Evolutionary conservation across 2,797 vertebrate species (phyloP).

Genomic region (Fundulus diaphanus): DNA sequence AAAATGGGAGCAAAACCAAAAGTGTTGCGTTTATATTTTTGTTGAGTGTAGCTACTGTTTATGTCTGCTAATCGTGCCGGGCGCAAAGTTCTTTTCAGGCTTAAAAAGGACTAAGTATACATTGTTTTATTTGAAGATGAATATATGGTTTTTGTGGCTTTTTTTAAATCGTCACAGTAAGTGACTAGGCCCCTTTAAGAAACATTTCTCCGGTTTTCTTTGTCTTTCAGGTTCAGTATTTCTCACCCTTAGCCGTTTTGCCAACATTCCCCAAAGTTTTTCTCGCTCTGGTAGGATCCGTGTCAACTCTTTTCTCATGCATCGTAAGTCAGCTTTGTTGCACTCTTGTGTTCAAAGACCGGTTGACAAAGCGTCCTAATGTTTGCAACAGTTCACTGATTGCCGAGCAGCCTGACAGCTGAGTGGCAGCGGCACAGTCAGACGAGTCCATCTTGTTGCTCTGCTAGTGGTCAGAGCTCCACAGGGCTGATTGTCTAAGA

Average conservation of each 20-base stretch:
- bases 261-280: slow-evolving; percentile 37
- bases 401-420: slow-evolving; percentile 57
- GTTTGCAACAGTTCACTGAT: slow-evolving; percentile 63
- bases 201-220: not conserved
- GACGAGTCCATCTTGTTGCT: slow-evolving; percentile 37
- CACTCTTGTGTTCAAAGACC: slow-evolving; percentile 47
- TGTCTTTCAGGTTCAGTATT: slow-evolving; percentile 6
- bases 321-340: slow-evolving; percentile 53
- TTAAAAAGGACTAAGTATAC: no score
- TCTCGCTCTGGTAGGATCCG: slow-evolving; percentile 45
- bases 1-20: no score
- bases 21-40: no score
- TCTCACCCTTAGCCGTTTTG: slow-evolving; percentile 27
- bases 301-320: slow-evolving; percentile 33
- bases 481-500: slow-evolving; percentile 52
- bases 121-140: no score
- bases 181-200: no score
- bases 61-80: no score
- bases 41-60: no score
- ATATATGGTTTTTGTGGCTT: no score
- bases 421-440: slow-evolving; percentile 49
- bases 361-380: slow-evolving; percentile 54
- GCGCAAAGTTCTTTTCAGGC: no score
- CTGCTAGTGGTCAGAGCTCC: slow-evolving; percentile 52
- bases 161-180: no score